These are phyloP conservation scores for Triops cancriformis DNA, from an alignment of 1,140 invertebrate species.

Conservation along the genomic window DNA sequence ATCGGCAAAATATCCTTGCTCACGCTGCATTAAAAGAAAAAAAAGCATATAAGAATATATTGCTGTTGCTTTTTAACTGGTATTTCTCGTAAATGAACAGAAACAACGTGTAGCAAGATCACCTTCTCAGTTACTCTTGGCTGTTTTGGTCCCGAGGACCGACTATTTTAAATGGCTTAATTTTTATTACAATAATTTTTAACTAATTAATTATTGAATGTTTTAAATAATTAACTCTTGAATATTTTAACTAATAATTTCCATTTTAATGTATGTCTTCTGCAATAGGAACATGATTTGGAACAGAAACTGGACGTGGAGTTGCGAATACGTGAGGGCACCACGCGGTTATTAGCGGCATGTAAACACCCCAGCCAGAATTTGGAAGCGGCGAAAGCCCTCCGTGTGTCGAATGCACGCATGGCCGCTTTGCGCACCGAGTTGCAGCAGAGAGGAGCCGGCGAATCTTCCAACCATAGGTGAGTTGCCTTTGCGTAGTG, in stretches of 20 bases:
- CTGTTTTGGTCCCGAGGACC: too few species aligned
- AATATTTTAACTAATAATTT: background rate
- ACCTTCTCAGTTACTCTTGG: too few species aligned
- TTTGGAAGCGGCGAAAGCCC: conserved; percentile 57
- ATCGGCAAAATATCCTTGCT: too few species aligned
- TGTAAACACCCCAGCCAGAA: conserved; percentile 54
- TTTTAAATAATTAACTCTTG: background rate
- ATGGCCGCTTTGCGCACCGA: conserved; percentile 60
- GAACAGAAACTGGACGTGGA: conserved; percentile 64
- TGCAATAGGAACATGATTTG: conserved; percentile 51
- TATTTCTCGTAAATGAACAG: too few species aligned
- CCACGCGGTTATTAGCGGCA: conserved; percentile 56
- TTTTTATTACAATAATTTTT: too few species aligned
- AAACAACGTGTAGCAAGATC: too few species aligned
- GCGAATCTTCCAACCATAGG: conserved; percentile 32
- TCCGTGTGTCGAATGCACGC: conserved; percentile 57
- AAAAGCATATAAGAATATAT: too few species aligned
- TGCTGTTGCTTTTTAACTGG: too few species aligned
- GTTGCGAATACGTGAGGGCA: conserved; percentile 64
- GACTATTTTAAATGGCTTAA: too few species aligned
- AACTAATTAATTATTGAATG: too few species aligned
- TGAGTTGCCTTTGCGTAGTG: conserved; percentile 13
- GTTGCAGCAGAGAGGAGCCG: conserved; percentile 50
- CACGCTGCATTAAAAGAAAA: too few species aligned
- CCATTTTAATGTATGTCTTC: conserved; percentile 7